A percentile compares a stretch with the other conserved stretches of the same genome.
phyloP scores from a whole-genome alignment of 2,888 invertebrate genomes.

The Listrodromus nycthemerus region DNA sequence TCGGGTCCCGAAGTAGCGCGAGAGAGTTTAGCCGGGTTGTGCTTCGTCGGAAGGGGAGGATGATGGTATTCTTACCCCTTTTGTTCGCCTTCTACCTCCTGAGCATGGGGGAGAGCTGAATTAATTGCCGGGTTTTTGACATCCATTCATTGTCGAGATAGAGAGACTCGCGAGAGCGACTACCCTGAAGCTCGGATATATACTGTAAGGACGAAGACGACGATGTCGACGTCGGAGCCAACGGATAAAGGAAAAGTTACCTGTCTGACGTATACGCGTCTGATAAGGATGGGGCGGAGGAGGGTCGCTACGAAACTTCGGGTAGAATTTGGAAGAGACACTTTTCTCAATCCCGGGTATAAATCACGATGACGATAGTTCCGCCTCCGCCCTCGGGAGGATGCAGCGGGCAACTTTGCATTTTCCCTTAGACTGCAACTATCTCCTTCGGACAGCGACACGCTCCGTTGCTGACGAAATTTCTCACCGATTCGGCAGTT shows the following conservation, averaged over 20 bases:
- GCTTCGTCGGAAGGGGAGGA: conserved; percentile 47
- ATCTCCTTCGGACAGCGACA: conserved; percentile 8
- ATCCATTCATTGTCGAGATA: conserved; percentile 80
- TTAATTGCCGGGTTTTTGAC: conserved; percentile 84
- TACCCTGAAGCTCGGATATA: conserved; percentile 38
- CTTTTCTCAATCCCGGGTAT: conserved; percentile 55
- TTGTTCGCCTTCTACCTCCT: conserved; percentile 74
- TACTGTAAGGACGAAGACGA: conserved; percentile 70
- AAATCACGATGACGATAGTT: conserved; percentile 58
- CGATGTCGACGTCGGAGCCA: conserved; percentile 64
- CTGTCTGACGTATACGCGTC: conserved; percentile 62
- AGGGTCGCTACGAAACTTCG: conserved; percentile 32
- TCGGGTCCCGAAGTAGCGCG: conserved; percentile 72
- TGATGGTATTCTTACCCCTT: conserved; percentile 81
- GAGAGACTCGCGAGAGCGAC: conserved; percentile 64
- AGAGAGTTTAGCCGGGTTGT: conserved; percentile 34
- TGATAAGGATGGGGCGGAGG: conserved; percentile 44
- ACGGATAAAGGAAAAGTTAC: conserved; percentile 79
- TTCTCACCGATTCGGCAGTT: conserved; percentile 57
- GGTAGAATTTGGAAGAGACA: conserved; percentile 50
- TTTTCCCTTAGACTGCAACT: conserved; percentile 53
- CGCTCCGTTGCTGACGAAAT: conserved; percentile 33
- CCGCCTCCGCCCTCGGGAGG: not conserved
- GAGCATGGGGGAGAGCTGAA: conserved; percentile 75
- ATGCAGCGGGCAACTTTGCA: conserved; percentile 52